These are phyloP conservation scores for Chauna torquata DNA, from an alignment of 2,113 vertebrate species.

Conservation along the genomic window DNA sequence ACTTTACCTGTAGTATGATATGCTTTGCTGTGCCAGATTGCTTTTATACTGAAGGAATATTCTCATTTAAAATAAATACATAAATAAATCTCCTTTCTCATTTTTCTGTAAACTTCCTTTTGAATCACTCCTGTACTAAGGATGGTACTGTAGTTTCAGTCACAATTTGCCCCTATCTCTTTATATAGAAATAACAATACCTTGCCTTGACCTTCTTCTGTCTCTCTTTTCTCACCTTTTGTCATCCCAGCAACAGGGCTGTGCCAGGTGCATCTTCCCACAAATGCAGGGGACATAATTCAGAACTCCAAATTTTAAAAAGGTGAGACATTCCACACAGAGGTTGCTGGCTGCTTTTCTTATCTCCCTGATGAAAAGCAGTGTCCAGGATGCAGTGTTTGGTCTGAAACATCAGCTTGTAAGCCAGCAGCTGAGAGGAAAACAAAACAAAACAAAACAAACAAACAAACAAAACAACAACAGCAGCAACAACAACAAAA, in stretches of 20 bases:
- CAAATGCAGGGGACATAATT: neutral
- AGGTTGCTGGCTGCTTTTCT: neutral
- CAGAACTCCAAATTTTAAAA: neutral
- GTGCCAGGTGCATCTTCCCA: neutral
- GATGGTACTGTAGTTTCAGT: neutral
- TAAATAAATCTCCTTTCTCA: neutral
- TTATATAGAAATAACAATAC: neutral
- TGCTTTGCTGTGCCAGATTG: neutral
- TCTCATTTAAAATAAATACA: neutral
- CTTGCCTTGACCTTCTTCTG: neutral
- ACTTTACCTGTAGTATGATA: neutral
- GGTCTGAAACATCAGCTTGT: neutral
- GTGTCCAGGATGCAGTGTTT: neutral
- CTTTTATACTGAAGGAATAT: neutral
- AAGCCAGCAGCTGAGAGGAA: neutral
- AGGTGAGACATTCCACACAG: neutral
- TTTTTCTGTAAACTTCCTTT: neutral
- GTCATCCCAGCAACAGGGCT: neutral
- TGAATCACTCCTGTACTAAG: neutral
- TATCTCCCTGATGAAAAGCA: neutral
- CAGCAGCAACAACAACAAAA: neutral
- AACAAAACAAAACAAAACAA: neutral
- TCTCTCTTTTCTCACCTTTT: neutral
- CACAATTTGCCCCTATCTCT: neutral
- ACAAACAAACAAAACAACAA: neutral